A percentile compares a stretch with the other conserved stretches of the same genome.
These are phyloP conservation scores for Gryllus bimaculatus DNA, from an alignment of 1,140 invertebrate genomes.

Conservation along the genomic window DNA sequence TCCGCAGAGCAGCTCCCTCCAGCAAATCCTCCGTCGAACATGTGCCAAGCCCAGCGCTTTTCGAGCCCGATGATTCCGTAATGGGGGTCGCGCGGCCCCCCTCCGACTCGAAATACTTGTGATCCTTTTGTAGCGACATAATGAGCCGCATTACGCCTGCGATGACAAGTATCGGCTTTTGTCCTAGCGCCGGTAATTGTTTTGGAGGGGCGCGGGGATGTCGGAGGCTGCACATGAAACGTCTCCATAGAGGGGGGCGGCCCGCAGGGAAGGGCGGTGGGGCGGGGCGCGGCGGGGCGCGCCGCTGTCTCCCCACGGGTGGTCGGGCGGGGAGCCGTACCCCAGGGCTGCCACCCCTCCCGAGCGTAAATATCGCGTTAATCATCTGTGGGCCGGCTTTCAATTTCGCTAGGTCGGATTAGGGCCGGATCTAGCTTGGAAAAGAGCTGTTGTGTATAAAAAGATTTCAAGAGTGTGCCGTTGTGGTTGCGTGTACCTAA, in stretches of 20 bases:
- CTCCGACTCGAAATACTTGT: too few relatives aligned
- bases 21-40: background rate
- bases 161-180: background rate
- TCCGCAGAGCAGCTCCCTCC: background rate
- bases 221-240: background rate
- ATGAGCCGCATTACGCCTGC: background rate
- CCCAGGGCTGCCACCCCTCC: background rate
- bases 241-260: background rate
- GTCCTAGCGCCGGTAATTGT: conserved; percentile 2
- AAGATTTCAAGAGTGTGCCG: too few relatives aligned
- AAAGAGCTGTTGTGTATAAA: too few relatives aligned
- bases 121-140: background rate
- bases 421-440: too few relatives aligned
- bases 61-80: background rate
- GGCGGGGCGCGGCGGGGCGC: too few relatives aligned
- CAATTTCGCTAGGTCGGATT: background rate
- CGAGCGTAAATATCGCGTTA: background rate
- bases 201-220: background rate
- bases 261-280: too few relatives aligned
- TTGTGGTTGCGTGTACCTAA: too few relatives aligned
- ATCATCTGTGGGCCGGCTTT: background rate
- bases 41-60: background rate
- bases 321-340: background rate
- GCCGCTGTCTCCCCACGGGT: background rate
- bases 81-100: background rate